phyloP scores from a whole-genome alignment of 2,113 vertebrate genomes.

The Zingel zingel region DNA sequence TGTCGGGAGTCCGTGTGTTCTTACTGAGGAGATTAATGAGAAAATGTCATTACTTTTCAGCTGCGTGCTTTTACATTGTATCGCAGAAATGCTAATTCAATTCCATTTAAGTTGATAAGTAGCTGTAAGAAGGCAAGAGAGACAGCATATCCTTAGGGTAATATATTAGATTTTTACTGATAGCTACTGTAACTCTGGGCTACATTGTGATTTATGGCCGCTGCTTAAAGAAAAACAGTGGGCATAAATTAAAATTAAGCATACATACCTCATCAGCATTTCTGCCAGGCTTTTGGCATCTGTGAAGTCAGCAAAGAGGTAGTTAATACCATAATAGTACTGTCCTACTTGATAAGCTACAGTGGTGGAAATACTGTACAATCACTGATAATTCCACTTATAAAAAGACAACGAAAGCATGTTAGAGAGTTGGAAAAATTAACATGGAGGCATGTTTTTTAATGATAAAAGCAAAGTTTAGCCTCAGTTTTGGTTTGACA shows the following conservation, averaged over 20 bases:
- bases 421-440: neutral
- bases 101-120: slow-evolving; percentile 68
- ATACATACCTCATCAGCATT: slow-evolving; percentile 98
- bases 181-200: slow-evolving; percentile 37
- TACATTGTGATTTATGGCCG: slow-evolving; percentile 61
- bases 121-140: slow-evolving; percentile 47
- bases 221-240: slow-evolving; percentile 52
- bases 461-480: neutral
- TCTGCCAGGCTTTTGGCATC: slow-evolving; percentile 99
- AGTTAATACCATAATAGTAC: slow-evolving; percentile 65
- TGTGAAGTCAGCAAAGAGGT: slow-evolving; percentile 85
- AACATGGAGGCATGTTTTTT: slow-evolving; percentile 1
- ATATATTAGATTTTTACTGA: slow-evolving; percentile 62
- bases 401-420: slow-evolving; percentile 7
- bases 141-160: slow-evolving; percentile 22
- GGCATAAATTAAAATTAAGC: slow-evolving; percentile 68
- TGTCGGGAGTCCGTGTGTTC: slow-evolving; percentile 97
- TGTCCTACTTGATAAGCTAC: slow-evolving; percentile 51
- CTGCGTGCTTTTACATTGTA: slow-evolving; percentile 46
- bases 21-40: slow-evolving; percentile 86
- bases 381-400: slow-evolving; percentile 26
- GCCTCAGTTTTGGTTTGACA: neutral
- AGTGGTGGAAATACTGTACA: slow-evolving; percentile 32
- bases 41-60: slow-evolving; percentile 41
- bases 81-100: slow-evolving; percentile 62